phyloP scores from a whole-genome alignment of 2,797 vertebrate species.

The Parotocinclus haroldoi region DNA sequence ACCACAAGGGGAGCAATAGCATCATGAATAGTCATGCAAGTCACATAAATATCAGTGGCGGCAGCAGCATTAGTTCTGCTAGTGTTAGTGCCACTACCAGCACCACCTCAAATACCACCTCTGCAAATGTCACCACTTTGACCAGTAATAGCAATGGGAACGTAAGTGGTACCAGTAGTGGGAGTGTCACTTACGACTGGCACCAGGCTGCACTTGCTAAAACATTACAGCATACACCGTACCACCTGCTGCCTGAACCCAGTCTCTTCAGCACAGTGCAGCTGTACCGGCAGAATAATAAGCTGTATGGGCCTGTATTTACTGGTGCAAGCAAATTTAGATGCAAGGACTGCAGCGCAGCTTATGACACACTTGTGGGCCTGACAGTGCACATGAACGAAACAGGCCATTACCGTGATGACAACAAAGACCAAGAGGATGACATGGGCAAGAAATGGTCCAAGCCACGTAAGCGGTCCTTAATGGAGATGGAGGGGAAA shows the following conservation, averaged over 20 bases:
- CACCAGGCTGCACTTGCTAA: conserved; percentile 94
- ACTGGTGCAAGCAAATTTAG: conserved; percentile 97
- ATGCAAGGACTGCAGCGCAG: conserved; percentile 96
- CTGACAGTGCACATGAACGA: conserved; percentile 98
- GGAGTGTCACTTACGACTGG: conserved; percentile 75
- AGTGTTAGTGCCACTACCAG: conserved; percentile 55
- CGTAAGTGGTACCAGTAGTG: conserved; percentile 65
- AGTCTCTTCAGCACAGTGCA: conserved; percentile 98
- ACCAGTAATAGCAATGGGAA: conserved; percentile 60
- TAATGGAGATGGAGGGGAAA: conserved; percentile 97
- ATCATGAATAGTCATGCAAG: conserved; percentile 54
- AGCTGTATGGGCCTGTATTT: conserved; percentile 95
- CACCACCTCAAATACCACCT: conserved; percentile 45
- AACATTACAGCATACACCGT: conserved; percentile 91
- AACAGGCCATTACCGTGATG: conserved; percentile 95
- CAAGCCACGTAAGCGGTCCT: conserved; percentile 92
- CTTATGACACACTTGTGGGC: conserved; percentile 95
- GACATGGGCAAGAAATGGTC: conserved; percentile 93
- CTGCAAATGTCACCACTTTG: conserved; percentile 60
- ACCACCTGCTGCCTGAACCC: conserved; percentile 90
- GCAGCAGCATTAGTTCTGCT: conserved; percentile 58
- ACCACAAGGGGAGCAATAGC: conserved; percentile 75
- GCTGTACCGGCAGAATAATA: conserved; percentile 96
- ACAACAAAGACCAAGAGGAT: conserved; percentile 91
- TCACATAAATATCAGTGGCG: conserved; percentile 38